Evolutionary conservation across 2,888 invertebrate species (phyloP).

Genomic region (Melanotus villosus): DNA sequence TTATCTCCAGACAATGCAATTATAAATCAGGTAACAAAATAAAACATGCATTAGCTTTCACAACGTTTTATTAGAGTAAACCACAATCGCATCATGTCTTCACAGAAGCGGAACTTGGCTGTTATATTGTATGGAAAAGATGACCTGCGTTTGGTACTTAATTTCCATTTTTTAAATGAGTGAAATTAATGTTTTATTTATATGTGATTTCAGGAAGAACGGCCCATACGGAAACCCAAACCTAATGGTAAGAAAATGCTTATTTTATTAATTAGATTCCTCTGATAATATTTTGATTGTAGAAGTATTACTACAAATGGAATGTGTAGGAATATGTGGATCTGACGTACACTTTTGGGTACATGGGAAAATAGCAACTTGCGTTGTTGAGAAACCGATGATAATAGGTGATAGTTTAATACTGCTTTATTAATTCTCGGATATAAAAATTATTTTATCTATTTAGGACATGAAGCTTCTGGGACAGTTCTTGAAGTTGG

Average conservation of each 20-base stretch:
- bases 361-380: conserved; percentile 85
- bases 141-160: conserved; percentile 79
- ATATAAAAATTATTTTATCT: conserved; percentile 68
- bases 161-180: neutral
- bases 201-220: conserved; percentile 25
- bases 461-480: conserved; percentile 91
- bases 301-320: conserved; percentile 88
- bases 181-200: neutral
- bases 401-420: conserved; percentile 75
- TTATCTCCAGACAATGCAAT: no score
- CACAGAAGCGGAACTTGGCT: conserved; percentile 72
- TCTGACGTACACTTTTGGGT: conserved; percentile 92
- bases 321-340: conserved; percentile 92
- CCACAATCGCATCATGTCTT: no score
- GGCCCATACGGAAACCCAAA: conserved; percentile 27
- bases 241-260: conserved; percentile 21
- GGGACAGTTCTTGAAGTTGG: conserved; percentile 83
- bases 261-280: neutral
- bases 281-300: conserved; percentile 48
- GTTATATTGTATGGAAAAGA: conserved; percentile 81
- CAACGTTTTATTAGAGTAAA: no score
- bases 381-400: conserved; percentile 87
- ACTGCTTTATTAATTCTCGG: no score
- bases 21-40: no score
- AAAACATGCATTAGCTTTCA: no score